phyloP scores from a whole-genome alignment of 2,113 vertebrate genomes.

The Uria aalge region DNA sequence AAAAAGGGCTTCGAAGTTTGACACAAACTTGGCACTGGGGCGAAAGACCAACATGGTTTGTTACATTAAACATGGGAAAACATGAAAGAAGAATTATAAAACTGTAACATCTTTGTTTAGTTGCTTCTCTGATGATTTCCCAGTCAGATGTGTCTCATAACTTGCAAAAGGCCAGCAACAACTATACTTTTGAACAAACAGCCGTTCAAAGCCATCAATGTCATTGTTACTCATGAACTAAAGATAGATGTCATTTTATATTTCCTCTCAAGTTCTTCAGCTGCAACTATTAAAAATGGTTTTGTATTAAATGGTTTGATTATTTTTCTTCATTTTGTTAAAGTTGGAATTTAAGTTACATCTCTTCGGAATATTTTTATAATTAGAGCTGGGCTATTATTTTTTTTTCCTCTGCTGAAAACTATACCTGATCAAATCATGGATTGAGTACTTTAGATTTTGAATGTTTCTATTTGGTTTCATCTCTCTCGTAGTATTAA shows the following conservation, averaged over 20 bases:
- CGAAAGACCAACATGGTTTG: not conserved
- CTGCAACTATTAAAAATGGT: not conserved
- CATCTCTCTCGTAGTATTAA: not conserved
- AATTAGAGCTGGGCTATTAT: not conserved
- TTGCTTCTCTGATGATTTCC: not conserved
- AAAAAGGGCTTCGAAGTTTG: not conserved
- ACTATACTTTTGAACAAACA: not conserved
- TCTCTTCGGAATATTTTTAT: not conserved
- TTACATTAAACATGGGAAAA: not conserved
- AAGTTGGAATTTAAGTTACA: not conserved
- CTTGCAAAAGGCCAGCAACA: not conserved
- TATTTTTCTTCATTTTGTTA: not conserved
- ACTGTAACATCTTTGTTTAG: constrained; percentile 3
- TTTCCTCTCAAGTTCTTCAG: not conserved
- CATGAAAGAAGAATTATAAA: not conserved
- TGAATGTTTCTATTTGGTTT: not conserved
- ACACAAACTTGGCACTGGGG: not conserved
- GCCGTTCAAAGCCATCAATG: not conserved
- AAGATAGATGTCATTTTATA: not conserved
- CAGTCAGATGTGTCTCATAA: not conserved
- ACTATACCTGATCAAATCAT: not conserved
- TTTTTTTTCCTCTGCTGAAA: not conserved
- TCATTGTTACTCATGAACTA: not conserved
- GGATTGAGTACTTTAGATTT: not conserved
- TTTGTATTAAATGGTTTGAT: not conserved